phyloP scores from a whole-genome alignment of 2,797 vertebrate genomes.

The Centropyge bicolor region DNA sequence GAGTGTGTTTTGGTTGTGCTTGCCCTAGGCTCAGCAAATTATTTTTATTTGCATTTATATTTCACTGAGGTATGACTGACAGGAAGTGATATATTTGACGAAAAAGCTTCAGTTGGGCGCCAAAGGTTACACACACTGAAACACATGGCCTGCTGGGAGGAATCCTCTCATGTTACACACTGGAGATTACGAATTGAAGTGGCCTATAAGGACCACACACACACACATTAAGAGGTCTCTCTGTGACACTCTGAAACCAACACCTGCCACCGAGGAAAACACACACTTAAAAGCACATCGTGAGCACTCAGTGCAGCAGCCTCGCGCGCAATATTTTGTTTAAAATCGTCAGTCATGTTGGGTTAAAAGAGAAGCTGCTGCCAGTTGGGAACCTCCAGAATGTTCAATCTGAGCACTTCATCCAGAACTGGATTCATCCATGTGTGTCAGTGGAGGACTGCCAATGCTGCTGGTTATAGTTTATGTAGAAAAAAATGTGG shows the following conservation, averaged over 20 bases:
- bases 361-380: conserved; percentile 35
- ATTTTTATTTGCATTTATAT: conserved; percentile 8
- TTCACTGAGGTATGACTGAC: background rate
- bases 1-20: background rate
- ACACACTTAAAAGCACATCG: conserved; percentile 22
- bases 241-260: conserved; percentile 15
- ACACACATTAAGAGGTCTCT: conserved; percentile 18
- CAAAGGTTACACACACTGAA: conserved; percentile 1
- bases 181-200: conserved; percentile 29
- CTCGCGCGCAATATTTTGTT: conserved; percentile 14
- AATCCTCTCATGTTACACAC: conserved; percentile 22
- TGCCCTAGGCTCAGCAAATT: background rate
- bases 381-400: conserved; percentile 38
- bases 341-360: conserved; percentile 24
- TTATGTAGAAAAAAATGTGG: conserved; percentile 22
- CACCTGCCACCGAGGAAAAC: conserved; percentile 30
- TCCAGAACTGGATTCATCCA: conserved; percentile 39
- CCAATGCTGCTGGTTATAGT: conserved; percentile 37
- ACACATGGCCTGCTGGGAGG: background rate
- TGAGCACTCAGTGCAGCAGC: background rate
- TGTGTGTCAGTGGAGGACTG: conserved; percentile 50
- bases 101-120: background rate
- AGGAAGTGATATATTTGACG: background rate
- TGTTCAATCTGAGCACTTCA: conserved; percentile 33
- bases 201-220: background rate